Base-by-base conservation (phyloP, 2,113 vertebrate species). In the Aegypius monachus region DNA sequence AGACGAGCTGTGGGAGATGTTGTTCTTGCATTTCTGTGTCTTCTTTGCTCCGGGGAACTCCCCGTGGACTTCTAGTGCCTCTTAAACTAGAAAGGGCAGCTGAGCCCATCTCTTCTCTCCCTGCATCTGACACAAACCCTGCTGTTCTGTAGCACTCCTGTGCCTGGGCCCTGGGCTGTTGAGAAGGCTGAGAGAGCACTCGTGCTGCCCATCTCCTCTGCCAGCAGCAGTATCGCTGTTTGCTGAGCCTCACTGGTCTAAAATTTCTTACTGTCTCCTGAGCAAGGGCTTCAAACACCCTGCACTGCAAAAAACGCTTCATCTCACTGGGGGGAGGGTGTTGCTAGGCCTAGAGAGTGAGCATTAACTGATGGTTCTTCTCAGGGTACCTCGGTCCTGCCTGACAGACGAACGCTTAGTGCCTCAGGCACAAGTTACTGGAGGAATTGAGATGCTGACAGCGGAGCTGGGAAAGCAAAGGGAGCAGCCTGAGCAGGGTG, bases 331-430 rank as follows among this genome's bases (percentile, higher is more conserved):
- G 19, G 71, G 73, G 34, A 40, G 12, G 29, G 43, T 31, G 56
- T 15, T 67, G 13, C 75, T 47, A 16, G 70, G 83, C 38, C 73
- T 67, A 3, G 52, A 36, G 78, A 15, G 9, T 6, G 52, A 93
- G 53, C 78, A 56, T n/a, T 94, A 85, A 97, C 70, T 63, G 73
- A 11, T 94, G 90, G 43, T 90, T 96, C 86, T 92, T 77, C 53
- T 75, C 71, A 97, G 97, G 88, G 78, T 74, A 36, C 77, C 18
- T 2, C 2, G 1, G 73, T 92, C 93, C 81, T 75, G 52, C 84
- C 86, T 45, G 77, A 13, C 78, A 42, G 66, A 50, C 1, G 78
- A 91, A 34, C 0, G 0, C 53, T 45, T 2, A 1, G 32, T 18
- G 73, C 84, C 94, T 95, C 65, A 6, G 87, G 81, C 68, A 14